Base-by-base conservation (phyloP, 2,113 vertebrate species). In the Macquaria australasica region DNA sequence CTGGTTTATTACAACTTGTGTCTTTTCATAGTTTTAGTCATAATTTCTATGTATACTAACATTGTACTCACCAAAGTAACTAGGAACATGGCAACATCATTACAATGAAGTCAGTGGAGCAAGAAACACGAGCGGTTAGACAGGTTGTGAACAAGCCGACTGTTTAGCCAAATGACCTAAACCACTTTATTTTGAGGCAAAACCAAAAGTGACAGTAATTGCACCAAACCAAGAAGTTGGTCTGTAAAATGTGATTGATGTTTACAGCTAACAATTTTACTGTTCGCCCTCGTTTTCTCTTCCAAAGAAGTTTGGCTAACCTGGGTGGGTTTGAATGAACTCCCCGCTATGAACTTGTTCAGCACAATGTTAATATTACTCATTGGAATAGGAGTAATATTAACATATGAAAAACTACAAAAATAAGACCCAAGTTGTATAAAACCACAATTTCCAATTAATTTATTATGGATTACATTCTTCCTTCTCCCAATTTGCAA, bases 121-220 rank as follows among this genome's bases (percentile, higher is more conserved):
- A 21, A n/a, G 21, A 56, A 10, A n/a, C 8, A n/a, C 9, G 20
- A n/a, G 20, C 3, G 23, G 53, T 55, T 23, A 23, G 53, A 48
- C 45, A 48, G 45, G 4, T 48, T 48, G 45, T 48, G 15, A 50
- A 50, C 15, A 50, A 50, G 48, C 48, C 18, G 15, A 18, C 48
- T 15, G 45, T 14, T 48, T 16, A 50, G 48, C 14, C 48, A 50
- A 15, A 55, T 69, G 31, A 69, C 10, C 20, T 31, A 68, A 55
- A 70, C 16, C 23, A 59, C 8, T 60, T 48, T 25, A 48, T 43
- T 74, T 74, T 25, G 3, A 56, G 7, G 12, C 9, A 5, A 58
- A 73, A 58, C 21, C 10, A 1, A 73, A 73, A 45, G n/a, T 31
- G 55, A 73, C 59, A 45, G 39, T 25, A 67, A 67, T n/a, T n/a